Conservation (phyloP, 2,888 invertebrate genomes). For the Cerceris ruficornis region DNA sequence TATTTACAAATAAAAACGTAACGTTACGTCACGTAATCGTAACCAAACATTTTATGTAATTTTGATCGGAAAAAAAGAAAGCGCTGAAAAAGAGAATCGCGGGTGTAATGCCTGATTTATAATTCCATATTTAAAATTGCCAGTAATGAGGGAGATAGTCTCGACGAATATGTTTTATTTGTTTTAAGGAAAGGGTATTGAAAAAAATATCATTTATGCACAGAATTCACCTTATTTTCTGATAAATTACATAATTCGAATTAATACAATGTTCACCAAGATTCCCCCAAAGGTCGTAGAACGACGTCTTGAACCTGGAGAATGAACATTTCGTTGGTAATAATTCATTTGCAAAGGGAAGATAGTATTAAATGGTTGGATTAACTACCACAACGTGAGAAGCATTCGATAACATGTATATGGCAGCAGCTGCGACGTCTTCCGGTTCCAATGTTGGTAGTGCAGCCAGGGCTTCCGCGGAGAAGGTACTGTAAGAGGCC, state of each 20-base stretch:
- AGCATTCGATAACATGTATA: constrained; percentile 85
- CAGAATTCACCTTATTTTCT: too few species aligned
- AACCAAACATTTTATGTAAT: neutral
- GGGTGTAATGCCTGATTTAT: neutral
- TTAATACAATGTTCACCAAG: constrained; percentile 62
- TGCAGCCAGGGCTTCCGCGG: constrained; percentile 73
- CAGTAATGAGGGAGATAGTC: neutral
- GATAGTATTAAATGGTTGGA: neutral
- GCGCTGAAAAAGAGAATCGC: too few species aligned
- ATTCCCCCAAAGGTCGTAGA: constrained; percentile 73
- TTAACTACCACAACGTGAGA: constrained; percentile 83
- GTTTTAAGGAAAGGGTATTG: too few species aligned
- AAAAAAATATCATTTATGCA: too few species aligned
- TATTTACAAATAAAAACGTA: constrained; percentile 1
- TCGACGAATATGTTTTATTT: too few species aligned
- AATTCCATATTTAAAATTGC: neutral
- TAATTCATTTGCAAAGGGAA: neutral
- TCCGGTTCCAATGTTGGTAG: constrained; percentile 82
- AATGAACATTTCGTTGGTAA: neutral
- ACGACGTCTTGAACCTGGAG: constrained; percentile 72
- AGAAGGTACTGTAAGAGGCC: constrained; percentile 75
- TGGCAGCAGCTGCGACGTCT: constrained; percentile 86
- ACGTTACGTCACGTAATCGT: constrained; percentile 22
- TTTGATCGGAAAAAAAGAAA: too few species aligned
- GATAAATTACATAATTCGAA: too few species aligned